Evolutionary conservation across 2,888 invertebrate species (phyloP).

Genomic region (Conchocele bisecta): DNA sequence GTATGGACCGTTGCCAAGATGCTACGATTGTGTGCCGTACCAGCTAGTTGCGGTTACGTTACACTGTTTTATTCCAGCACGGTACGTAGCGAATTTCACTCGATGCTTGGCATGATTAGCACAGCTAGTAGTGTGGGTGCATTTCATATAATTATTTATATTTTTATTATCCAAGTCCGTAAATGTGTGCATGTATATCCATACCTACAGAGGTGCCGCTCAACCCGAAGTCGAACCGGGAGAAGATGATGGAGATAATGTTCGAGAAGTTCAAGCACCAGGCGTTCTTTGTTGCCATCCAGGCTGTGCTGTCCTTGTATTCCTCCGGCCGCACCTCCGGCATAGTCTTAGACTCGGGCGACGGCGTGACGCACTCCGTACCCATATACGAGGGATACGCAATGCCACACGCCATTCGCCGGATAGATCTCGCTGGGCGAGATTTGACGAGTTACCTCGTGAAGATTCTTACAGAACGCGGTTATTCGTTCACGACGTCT

Average conservation of each 20-base stretch:
- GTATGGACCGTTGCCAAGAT: no score
- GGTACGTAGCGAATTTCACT: no score
- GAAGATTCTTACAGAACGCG: slow-evolving; percentile 79
- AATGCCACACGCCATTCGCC: slow-evolving; percentile 93
- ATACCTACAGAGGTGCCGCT: slow-evolving; percentile 93
- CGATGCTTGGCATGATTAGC: no score
- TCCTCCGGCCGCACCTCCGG: slow-evolving; percentile 88
- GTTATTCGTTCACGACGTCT: slow-evolving; percentile 81
- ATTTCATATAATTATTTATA: no score
- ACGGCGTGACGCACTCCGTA: slow-evolving; percentile 97
- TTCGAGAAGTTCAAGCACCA: slow-evolving; percentile 92
- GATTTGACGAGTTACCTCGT: slow-evolving; percentile 84
- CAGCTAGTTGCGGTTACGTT: no score
- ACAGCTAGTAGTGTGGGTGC: no score
- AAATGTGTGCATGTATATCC: no score
- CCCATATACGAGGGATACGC: slow-evolving; percentile 97
- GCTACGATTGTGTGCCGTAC: no score
- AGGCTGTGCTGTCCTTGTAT: slow-evolving; percentile 95
- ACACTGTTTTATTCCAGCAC: no score
- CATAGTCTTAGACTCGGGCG: slow-evolving; percentile 89
- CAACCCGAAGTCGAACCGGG: slow-evolving; percentile 95
- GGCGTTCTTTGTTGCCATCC: slow-evolving; percentile 97
- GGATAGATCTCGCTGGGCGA: slow-evolving; percentile 47
- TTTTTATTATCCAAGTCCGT: no score
- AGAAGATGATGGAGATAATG: slow-evolving; percentile 90